Percentiles rank a stretch among this genome's conserved stretches.
These are phyloP conservation scores for Agonopterix subpropinquella DNA, from an alignment of 2,888 invertebrate genomes.

Conservation along the genomic window DNA sequence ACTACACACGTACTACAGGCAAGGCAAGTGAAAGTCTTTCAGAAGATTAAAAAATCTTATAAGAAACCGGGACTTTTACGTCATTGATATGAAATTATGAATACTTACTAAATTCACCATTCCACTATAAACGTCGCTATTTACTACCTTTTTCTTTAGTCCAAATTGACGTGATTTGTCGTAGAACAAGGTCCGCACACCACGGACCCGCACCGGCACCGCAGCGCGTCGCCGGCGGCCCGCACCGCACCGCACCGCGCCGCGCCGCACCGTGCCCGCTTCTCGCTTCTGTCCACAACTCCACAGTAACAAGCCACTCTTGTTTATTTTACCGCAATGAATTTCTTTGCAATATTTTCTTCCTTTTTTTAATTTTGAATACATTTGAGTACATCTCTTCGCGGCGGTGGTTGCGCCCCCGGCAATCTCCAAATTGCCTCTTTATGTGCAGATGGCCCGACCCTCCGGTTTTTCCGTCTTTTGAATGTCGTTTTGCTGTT, in stretches of 20 bases:
- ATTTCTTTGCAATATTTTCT: conserved; percentile 67
- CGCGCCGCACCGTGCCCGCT: background rate
- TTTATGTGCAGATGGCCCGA: conserved; percentile 75
- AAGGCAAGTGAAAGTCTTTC: too few relatives aligned
- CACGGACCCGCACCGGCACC: background rate
- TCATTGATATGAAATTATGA: too few relatives aligned
- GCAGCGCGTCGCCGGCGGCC: too few relatives aligned
- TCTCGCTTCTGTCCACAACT: background rate
- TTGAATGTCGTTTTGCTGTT: conserved; percentile 74
- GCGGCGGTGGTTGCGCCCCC: conserved; percentile 68
- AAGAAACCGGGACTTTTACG: too few relatives aligned
- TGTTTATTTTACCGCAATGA: conserved; percentile 73
- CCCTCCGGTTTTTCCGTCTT: conserved; percentile 72
- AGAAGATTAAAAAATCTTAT: too few relatives aligned
- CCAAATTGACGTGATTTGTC: too few relatives aligned
- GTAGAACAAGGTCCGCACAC: background rate
- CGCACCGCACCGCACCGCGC: background rate
- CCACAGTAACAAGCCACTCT: conserved; percentile 50
- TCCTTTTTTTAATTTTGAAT: conserved; percentile 70
- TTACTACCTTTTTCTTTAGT: too few relatives aligned
- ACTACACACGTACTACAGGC: too few relatives aligned
- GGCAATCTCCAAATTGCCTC: conserved; percentile 76
- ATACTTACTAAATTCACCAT: too few relatives aligned
- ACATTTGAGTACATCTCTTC: conserved; percentile 71
- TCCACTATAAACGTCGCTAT: too few relatives aligned